Percentiles rank a stretch among this genome's conserved stretches.
Conservation (phyloP, 2,888 invertebrate species). For the Meliscaeva auricollis region DNA sequence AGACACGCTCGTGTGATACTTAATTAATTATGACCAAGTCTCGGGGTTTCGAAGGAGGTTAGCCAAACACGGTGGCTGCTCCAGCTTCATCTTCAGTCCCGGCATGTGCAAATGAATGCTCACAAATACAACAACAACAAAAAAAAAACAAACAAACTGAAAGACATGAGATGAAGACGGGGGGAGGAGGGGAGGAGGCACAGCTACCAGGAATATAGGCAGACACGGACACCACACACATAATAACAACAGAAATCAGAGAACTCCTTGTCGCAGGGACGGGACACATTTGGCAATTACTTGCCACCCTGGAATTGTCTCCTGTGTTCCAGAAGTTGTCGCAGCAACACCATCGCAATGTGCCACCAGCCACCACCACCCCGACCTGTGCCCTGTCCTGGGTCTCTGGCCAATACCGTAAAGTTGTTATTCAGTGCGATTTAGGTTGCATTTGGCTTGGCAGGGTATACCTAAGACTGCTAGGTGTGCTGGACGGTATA, state of each 20-base stretch:
- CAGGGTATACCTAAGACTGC: neutral
- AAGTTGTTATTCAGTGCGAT: conserved; percentile 75
- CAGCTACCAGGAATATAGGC: conserved; percentile 56
- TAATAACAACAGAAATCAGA: conserved; percentile 67
- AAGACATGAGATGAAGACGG: neutral
- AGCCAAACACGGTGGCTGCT: conserved; percentile 53
- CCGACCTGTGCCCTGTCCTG: conserved; percentile 7
- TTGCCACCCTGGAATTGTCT: conserved; percentile 73
- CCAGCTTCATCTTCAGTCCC: conserved; percentile 11
- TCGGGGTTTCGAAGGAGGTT: conserved; percentile 60
- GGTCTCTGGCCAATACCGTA: conserved; percentile 63
- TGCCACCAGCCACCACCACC: neutral
- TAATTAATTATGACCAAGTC: conserved; percentile 75
- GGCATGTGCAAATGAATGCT: conserved; percentile 67
- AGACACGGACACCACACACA: conserved; percentile 33
- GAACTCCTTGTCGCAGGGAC: conserved; percentile 58
- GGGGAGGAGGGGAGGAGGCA: conserved; percentile 9
- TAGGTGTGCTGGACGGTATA: conserved; percentile 30
- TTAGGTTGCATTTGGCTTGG: conserved; percentile 61
- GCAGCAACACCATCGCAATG: conserved; percentile 61
- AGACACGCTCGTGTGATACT: conserved; percentile 71
- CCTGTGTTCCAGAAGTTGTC: conserved; percentile 69
- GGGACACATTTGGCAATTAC: conserved; percentile 75
- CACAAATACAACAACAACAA: too few relatives aligned
- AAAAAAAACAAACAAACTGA: neutral